Evolutionary conservation across 2,797 vertebrate genomes (phyloP).

Genomic region (Xenentodon cancila): DNA sequence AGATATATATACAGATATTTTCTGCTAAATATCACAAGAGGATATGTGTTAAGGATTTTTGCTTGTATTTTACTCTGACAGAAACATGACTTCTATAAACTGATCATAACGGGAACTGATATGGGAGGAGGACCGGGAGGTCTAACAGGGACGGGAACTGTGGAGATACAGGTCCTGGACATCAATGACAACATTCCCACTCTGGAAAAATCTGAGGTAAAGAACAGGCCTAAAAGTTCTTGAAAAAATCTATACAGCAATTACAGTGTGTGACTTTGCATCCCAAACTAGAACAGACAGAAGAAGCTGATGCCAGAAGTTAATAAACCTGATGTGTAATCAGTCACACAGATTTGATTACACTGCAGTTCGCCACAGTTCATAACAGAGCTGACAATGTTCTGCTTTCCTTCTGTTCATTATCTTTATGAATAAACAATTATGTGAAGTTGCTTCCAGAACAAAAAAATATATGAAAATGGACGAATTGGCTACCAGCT

Average conservation of each 20-base stretch:
- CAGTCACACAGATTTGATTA: too few relatives aligned
- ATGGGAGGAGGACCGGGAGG: constrained; percentile 72
- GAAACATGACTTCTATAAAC: constrained; percentile 81
- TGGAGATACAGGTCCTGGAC: constrained; percentile 87
- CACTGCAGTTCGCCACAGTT: too few relatives aligned
- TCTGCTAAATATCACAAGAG: not conserved
- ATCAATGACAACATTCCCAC: constrained; percentile 93
- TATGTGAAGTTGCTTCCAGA: too few relatives aligned
- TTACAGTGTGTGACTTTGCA: not conserved
- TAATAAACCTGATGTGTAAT: too few relatives aligned
- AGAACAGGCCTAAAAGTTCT: constrained; percentile 1
- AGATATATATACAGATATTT: constrained; percentile 3
- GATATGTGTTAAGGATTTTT: not conserved
- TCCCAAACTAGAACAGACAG: not conserved
- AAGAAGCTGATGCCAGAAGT: too few relatives aligned
- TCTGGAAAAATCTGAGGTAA: constrained; percentile 83
- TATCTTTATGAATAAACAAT: too few relatives aligned
- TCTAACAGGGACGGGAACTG: constrained; percentile 78
- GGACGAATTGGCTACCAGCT: too few relatives aligned
- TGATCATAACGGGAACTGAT: constrained; percentile 86
- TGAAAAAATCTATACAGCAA: not conserved
- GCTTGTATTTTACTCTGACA: constrained; percentile 43
- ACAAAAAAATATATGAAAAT: too few relatives aligned
- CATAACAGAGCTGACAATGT: too few relatives aligned
- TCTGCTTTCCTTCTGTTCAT: too few relatives aligned